Evolutionary conservation across 1,140 invertebrate species (phyloP).

Genomic region (Mylabris phalerata): DNA sequence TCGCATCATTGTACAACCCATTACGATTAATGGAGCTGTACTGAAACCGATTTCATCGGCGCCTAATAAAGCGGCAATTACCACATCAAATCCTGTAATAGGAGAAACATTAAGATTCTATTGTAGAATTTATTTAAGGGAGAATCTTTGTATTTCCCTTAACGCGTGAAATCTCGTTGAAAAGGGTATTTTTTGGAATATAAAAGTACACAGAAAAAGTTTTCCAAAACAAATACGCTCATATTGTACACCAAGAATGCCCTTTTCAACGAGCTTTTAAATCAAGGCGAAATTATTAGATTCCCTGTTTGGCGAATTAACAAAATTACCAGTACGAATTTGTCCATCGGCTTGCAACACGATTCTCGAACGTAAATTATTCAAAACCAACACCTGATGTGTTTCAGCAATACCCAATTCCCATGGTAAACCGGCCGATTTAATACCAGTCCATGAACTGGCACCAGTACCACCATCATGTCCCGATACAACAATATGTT

Average conservation of each 20-base stretch:
- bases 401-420: conserved; percentile 96
- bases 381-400: conserved; percentile 92
- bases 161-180: no score
- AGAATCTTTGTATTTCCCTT: no score
- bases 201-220: no score
- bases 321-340: conserved; percentile 63
- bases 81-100: conserved; percentile 80
- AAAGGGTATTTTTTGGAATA: no score
- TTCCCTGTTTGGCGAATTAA: no score
- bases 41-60: conserved; percentile 99
- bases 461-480: conserved; percentile 98
- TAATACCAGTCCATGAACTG: conserved; percentile 95
- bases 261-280: no score
- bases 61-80: conserved; percentile 90
- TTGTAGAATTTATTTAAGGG: background rate
- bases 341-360: conserved; percentile 94
- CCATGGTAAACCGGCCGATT: conserved; percentile 94
- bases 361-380: conserved; percentile 90
- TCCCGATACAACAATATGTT: conserved; percentile 97
- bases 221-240: no score
- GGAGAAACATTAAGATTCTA: background rate
- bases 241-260: no score
- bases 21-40: conserved; percentile 93
- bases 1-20: conserved; percentile 99
- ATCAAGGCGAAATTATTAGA: no score